Evolutionary conservation across 1,140 invertebrate species (phyloP), one percentile per base, ranked within the genome.

Genomic region (Trissolcus basalis): DNA sequence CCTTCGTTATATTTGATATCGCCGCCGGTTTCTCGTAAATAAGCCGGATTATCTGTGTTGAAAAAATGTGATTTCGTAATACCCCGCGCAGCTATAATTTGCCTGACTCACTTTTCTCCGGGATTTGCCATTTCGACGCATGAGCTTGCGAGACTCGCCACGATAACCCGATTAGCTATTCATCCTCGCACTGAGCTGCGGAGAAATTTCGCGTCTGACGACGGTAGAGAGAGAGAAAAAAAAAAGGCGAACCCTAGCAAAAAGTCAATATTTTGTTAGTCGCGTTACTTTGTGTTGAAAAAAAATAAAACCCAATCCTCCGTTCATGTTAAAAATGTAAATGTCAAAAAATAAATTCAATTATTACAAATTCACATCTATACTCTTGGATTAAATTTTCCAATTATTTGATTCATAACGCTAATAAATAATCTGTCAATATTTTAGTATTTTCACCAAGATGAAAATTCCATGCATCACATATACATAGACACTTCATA

Each of bases 141-240:
- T 36, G 72, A 74, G 61, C 63, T 64, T 61, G 64, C 47, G 68
- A 48, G 63, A 44, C 43, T 64, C 44, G 11, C 54, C 68, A 56
- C 68, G 74, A 73, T 78, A 78, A 78, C 75, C 69, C 75, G 69
- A 73, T 78, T 78, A 78, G 59, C 55, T 70, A 70, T 77, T 77
- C 68, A 55, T 77, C 71, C 49, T 35, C 36, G 59, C 50, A 33
- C 11, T 56, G 41, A 65, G 50, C 41, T 54, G 27, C 11, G 3
- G 43, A 63, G 53, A 65, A 56, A 76, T 76, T 76, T 50, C 47
- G 43, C 53, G 53, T 67, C 43, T 51, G 32, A 56, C 36, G 51
- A 50, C 12, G 44, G 14, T n/a, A n/a, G n/a, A n/a, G n/a, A n/a
- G n/a, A n/a, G n/a, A n/a, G 35, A 53, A 49, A 49, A 63, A 54